Base-by-base conservation (phyloP, 1,140 invertebrate species). In the Brachystomella parvula region DNA sequence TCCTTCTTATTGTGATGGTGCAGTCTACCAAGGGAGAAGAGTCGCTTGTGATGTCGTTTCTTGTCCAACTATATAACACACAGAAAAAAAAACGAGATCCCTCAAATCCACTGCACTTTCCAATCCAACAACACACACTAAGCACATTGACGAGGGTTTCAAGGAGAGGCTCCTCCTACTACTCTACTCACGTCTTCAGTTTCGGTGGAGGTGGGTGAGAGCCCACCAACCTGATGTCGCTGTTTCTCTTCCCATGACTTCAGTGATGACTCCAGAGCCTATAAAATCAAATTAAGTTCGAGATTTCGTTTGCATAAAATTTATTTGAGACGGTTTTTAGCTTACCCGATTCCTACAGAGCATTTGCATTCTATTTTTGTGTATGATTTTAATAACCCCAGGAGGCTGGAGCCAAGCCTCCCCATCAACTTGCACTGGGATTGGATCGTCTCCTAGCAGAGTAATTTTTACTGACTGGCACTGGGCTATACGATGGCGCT, bases 401-500 rank as follows among this genome's bases (percentile, higher is more conserved):
- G 95, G 94, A 0, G 92, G 91, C 79, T 98, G 94, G n/a, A 96
- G 82, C 95, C 95, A 98, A 12, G 95, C 94, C 80, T 98, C 95
- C 0, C 95, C 94, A 78, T 98, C 94, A 24, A 97, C 94, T 58
- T 73, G 72, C 3, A 74, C 68, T n/a, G 72, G 77, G 70, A 73
- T 71, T 15, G 69, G 74, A 29, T 74, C 64, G 64, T 82, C 80
- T 71, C 89, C 94, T 67, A 94, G 79, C 73, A 97, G 96, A 74
- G 93, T 95, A 71, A 97, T 96, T 78, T 96, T 94, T 1, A 98
- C 89, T 32, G 89, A 89, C 67, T 93, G 87, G 79, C 94, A 97
- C 78, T 97, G 95, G 3, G 94, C 94, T 64, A 98, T 98, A 53
- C 95, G 85, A 78, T 98, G 94, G 80, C 95, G 92, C 76, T 97